phyloP scores from a whole-genome alignment of 2,888 invertebrate genomes.

The Odontomyia ornata region DNA sequence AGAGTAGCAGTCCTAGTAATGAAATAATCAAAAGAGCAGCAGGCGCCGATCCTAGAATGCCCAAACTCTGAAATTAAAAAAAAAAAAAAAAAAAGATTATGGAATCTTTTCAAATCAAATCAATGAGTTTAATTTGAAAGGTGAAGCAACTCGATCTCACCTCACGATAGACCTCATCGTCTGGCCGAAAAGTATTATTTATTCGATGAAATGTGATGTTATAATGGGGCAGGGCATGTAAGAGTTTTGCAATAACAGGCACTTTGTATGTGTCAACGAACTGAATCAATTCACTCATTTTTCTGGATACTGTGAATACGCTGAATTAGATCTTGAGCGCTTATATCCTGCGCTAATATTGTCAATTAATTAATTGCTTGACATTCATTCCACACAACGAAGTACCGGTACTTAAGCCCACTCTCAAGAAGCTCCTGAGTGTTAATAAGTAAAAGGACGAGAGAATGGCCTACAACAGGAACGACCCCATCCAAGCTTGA shows the following conservation, averaged over 20 bases:
- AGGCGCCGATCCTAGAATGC: constrained; percentile 92
- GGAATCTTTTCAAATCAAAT: background rate
- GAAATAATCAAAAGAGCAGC: constrained; percentile 92
- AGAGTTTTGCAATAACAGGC: constrained; percentile 84
- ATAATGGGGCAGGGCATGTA: constrained; percentile 90
- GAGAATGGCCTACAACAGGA: constrained; percentile 10
- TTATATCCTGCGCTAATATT: constrained; percentile 9
- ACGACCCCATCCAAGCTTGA: constrained; percentile 17
- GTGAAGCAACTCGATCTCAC: constrained; percentile 64
- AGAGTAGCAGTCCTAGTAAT: constrained; percentile 86
- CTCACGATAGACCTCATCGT: constrained; percentile 90
- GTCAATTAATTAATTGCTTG: constrained; percentile 36
- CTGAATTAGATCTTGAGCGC: constrained; percentile 28
- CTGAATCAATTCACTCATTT: constrained; percentile 54
- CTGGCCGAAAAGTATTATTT: constrained; percentile 90
- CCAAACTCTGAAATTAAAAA: constrained; percentile 76
- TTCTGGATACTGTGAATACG: constrained; percentile 21
- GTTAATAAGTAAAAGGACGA: constrained; percentile 3
- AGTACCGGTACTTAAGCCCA: background rate
- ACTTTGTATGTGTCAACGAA: constrained; percentile 80
- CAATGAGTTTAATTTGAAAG: background rate
- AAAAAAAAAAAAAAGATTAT: background rate
- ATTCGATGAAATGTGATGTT: constrained; percentile 90
- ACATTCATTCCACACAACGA: constrained; percentile 33
- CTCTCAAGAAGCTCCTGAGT: constrained; percentile 7